Conservation (phyloP, 2,113 vertebrate species). For the Brachypodius melanocephalos region DNA sequence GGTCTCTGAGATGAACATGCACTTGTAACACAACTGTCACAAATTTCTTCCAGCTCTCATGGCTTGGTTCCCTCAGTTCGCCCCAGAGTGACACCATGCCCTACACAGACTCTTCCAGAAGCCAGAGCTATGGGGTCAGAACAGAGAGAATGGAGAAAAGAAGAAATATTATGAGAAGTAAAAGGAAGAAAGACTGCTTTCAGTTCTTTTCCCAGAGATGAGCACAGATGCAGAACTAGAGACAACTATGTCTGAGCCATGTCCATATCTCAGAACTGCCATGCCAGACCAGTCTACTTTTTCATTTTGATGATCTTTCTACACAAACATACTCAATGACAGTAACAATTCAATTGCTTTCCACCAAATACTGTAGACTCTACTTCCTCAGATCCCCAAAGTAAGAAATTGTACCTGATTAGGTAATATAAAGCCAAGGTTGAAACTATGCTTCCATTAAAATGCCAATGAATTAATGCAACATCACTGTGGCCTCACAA, state of each 20-base stretch:
- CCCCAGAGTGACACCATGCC: rapidly evolving
- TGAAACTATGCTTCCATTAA: not conserved
- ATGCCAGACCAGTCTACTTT: not conserved
- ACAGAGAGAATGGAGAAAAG: not conserved
- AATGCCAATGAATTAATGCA: not conserved
- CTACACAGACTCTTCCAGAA: not conserved
- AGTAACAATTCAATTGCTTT: not conserved
- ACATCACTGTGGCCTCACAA: not conserved
- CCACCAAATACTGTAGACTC: not conserved
- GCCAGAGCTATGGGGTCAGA: not conserved
- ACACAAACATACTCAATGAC: not conserved
- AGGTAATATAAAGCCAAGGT: not conserved
- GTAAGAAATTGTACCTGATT: not conserved
- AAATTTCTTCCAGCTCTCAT: not conserved
- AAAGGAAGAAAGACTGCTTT: not conserved
- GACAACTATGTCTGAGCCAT: not conserved
- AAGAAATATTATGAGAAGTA: not conserved
- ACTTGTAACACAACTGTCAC: not conserved
- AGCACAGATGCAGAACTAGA: not conserved
- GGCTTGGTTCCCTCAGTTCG: not conserved
- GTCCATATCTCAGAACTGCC: not conserved
- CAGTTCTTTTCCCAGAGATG: not conserved
- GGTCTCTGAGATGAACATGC: not conserved
- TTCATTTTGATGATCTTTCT: not conserved
- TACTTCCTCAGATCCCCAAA: not conserved